These are phyloP conservation scores for Anhinga anhinga DNA, from an alignment of 2,113 vertebrate genomes.

Conservation along the genomic window DNA sequence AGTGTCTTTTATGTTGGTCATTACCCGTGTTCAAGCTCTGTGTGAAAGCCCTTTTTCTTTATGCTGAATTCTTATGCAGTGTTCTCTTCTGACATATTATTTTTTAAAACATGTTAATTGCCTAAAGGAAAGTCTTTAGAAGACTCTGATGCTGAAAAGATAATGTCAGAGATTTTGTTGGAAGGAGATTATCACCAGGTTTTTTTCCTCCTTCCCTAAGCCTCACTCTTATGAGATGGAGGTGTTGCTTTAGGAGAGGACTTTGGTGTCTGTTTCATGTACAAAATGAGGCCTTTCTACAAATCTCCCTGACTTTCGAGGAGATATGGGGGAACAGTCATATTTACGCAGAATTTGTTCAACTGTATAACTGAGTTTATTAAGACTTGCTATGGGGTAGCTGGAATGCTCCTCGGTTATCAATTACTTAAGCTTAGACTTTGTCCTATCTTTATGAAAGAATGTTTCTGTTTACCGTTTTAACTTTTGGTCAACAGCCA, in stretches of 20 bases:
- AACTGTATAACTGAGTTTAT: neutral
- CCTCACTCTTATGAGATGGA: neutral
- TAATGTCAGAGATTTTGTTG: neutral
- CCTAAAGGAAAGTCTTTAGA: neutral
- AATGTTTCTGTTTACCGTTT: neutral
- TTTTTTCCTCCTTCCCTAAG: neutral
- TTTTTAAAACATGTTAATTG: neutral
- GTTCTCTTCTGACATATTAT: neutral
- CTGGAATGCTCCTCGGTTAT: neutral
- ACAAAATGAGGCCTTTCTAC: neutral
- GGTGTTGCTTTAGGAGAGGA: neutral
- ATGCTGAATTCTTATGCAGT: neutral
- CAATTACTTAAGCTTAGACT: neutral
- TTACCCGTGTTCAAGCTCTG: neutral
- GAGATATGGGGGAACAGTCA: neutral
- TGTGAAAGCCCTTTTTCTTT: neutral
- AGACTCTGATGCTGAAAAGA: neutral
- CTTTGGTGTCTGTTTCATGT: neutral
- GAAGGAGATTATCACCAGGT: neutral
- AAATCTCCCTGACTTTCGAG: neutral
- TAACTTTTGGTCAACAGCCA: neutral
- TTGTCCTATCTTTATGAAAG: neutral
- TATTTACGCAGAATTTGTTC: neutral
- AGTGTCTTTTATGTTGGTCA: neutral
- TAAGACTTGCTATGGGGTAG: neutral